These are phyloP conservation scores for Nesoenas mayeri DNA, from an alignment of 2,113 vertebrate species.

Conservation along the genomic window DNA sequence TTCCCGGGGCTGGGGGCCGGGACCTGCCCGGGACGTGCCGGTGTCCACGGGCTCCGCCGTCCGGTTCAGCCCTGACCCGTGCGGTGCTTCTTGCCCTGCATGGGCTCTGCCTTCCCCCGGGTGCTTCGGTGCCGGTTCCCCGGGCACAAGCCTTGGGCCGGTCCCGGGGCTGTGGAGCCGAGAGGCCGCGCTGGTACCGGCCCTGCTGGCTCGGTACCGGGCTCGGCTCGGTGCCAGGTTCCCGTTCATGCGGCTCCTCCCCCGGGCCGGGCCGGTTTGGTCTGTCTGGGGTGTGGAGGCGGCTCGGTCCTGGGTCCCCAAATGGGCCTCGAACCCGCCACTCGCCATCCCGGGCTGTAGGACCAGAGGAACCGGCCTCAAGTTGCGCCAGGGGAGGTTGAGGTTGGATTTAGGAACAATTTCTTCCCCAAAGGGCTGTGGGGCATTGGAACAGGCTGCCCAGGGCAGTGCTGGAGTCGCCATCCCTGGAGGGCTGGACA, in stretches of 20 bases:
- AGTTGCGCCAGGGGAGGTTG: too few relatives aligned
- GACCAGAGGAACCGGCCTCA: too few relatives aligned
- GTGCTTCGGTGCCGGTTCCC: neutral
- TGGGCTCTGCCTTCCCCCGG: neutral
- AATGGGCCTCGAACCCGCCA: neutral
- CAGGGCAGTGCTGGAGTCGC: too few relatives aligned
- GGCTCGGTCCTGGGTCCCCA: too few relatives aligned
- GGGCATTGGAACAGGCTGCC: too few relatives aligned
- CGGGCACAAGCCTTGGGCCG: too few relatives aligned
- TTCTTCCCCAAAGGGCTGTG: too few relatives aligned
- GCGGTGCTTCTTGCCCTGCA: neutral
- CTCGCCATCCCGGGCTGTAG: neutral
- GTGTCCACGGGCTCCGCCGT: neutral
- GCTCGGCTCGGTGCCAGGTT: neutral
- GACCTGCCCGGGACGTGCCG: neutral
- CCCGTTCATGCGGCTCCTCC: neutral
- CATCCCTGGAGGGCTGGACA: too few relatives aligned
- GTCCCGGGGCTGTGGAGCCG: too few relatives aligned
- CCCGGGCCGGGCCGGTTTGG: accelerated
- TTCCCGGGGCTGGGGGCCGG: neutral
- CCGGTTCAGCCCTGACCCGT: too few relatives aligned
- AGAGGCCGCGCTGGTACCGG: neutral
- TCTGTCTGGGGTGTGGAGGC: accelerated
- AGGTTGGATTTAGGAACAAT: too few relatives aligned
- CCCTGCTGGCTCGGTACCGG: neutral